A percentile compares a stretch with the other conserved stretches of the same genome.
Conservation (phyloP, 2,888 invertebrate species). For the Andrena bucephala region DNA sequence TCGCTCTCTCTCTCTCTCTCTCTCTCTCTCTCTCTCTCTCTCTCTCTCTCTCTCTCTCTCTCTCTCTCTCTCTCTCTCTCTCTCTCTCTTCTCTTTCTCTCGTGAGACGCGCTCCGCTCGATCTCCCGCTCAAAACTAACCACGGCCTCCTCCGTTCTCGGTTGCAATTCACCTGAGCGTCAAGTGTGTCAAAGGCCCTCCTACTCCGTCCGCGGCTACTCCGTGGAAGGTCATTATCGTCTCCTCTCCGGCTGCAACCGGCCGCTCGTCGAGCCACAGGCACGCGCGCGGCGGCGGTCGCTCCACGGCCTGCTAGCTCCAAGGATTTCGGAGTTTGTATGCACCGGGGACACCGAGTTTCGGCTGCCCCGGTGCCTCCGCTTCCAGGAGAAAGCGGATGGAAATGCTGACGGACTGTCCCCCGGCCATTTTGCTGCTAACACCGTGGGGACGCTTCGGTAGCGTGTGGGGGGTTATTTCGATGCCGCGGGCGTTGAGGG, state of each 20-base stretch:
- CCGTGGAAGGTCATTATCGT: constrained; percentile 84
- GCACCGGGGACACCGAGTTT: constrained; percentile 7
- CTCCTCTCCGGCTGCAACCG: constrained; percentile 69
- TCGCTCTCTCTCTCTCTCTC: not conserved
- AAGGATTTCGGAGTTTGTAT: constrained; percentile 19
- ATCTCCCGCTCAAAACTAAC: constrained; percentile 84
- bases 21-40: not conserved
- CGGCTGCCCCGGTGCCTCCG: not conserved
- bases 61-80: not conserved
- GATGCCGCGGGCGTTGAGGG: too few species aligned
- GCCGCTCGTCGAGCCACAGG: constrained; percentile 33
- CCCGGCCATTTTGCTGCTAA: not conserved
- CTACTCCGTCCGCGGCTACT: constrained; percentile 80
- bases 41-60: not conserved
- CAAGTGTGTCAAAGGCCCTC: constrained; percentile 85
- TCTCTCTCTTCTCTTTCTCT: constrained; percentile 28
- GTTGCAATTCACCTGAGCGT: constrained; percentile 81
- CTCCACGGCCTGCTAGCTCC: not conserved
- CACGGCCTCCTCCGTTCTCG: constrained; percentile 77
- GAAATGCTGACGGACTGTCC: not conserved
- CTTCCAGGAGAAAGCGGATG: constrained; percentile 44
- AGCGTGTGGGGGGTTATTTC: not conserved
- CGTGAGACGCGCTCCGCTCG: constrained; percentile 78
- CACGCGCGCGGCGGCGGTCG: constrained; percentile 31
- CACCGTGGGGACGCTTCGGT: not conserved